Conservation (phyloP, 2,113 vertebrate genomes). For the Fregetta grallaria region DNA sequence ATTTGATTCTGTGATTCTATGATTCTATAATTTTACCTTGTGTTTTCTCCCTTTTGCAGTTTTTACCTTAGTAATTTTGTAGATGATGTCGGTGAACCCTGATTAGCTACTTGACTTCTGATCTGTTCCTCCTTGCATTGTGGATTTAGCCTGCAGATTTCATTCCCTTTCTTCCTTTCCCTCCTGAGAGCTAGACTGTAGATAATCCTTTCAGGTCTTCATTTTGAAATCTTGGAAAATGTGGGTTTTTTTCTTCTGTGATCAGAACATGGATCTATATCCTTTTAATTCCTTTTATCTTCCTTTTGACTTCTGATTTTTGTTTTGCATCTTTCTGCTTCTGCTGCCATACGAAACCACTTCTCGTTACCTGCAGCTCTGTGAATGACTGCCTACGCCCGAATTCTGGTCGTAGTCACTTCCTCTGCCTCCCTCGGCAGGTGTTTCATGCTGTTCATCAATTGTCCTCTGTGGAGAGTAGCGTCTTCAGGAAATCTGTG, state of each 20-base stretch:
- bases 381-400: fast-evolving
- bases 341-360: background rate
- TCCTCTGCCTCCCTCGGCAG: background rate
- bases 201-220: background rate
- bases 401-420: background rate
- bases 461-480: background rate
- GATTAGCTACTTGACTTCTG: background rate
- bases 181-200: background rate
- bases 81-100: background rate
- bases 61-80: background rate
- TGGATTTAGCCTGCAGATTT: background rate
- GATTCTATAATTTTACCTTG: too few relatives aligned
- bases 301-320: background rate
- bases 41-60: background rate
- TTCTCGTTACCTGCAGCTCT: background rate
- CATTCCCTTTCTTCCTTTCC: background rate
- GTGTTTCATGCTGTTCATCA: background rate
- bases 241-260: background rate
- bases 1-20: too few relatives aligned
- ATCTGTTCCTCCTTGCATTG: background rate
- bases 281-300: background rate
- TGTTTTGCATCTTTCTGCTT: background rate
- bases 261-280: background rate
- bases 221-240: background rate
- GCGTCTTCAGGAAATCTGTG: background rate